Base-by-base conservation (phyloP, 2,888 invertebrate genomes). In the Hydrotaea cyrtoneurina region DNA sequence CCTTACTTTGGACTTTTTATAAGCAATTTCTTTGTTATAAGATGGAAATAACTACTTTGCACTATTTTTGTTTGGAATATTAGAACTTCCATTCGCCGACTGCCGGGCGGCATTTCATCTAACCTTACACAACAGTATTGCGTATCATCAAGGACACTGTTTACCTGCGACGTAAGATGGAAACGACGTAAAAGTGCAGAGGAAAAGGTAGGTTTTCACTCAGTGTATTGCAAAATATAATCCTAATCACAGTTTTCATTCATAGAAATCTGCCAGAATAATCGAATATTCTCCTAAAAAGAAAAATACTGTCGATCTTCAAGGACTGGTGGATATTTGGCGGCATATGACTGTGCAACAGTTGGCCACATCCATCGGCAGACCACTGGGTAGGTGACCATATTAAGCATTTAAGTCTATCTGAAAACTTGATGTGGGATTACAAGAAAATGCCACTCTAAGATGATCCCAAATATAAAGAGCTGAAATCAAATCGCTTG, bases 321-420 rank as follows among this genome's bases (percentile, higher is more conserved):
- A 86, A 62, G 89, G 88, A 86, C 93, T 95, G 0, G 92, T 96
- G 0, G 94, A 95, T 69, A 93, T 98, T 85, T 97, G 97, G 97
- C 93, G 94, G 64, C 94, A 96, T 88, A 98, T 98, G 94, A 97
- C 96, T 0, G 95, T 97, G 0, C 90, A 91, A 31, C 96, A 98
- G 88, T 91, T 98, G 78, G 96, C 97, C 0, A 89, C 93, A 69
- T 93, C 95, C 0, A 89, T 96, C 39, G 92, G 93, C 3, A 95
- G 94, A 90, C 93, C 95, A 90, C 89, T 95, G 85, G 95, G 96
- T 95, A 93, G 92, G 89, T 86, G 11, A 59, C 3, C 11, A 64
- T 17, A 0, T 31, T 53, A 17, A 17, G 26, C 23, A 31, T 31
- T 31, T 4, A 31, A 31, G 31, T 31, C 31, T 31, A 7, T n/a